phyloP scores from a whole-genome alignment of 2,797 vertebrate species.

The Hyperoplus lanceolatus region DNA sequence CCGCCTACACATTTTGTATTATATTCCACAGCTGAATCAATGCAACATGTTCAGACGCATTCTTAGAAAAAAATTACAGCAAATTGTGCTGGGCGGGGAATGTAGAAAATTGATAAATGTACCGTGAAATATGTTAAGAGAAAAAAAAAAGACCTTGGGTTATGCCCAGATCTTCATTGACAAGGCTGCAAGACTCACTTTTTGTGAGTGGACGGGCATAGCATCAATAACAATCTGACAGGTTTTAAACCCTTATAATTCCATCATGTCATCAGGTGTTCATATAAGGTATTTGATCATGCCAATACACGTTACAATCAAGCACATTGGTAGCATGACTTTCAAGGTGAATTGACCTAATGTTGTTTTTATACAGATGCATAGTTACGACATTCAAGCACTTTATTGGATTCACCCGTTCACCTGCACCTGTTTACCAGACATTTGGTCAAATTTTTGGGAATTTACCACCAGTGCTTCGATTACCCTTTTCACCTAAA shows the following conservation, averaged over 20 bases:
- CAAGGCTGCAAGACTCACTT: not conserved
- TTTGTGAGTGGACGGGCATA: not conserved
- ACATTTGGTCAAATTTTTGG: not conserved
- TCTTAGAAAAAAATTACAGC: not conserved
- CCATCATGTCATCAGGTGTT: not conserved
- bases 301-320: not conserved
- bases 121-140: not conserved
- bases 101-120: not conserved
- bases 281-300: not conserved
- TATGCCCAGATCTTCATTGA: too few relatives aligned
- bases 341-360: not conserved
- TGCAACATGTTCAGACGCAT: conserved; percentile 26
- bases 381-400: not conserved
- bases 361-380: not conserved
- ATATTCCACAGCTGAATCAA: not conserved
- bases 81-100: not conserved
- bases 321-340: not conserved
- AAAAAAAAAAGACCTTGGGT: not conserved
- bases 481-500: too few relatives aligned
- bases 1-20: not conserved
- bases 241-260: conserved; percentile 20
- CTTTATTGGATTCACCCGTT: not conserved
- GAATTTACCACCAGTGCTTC: not conserved
- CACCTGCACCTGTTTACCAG: not conserved
- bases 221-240: conserved; percentile 2